Base-by-base conservation (phyloP, 2,888 invertebrate genomes). In the Temnothorax ravouxi region DNA sequence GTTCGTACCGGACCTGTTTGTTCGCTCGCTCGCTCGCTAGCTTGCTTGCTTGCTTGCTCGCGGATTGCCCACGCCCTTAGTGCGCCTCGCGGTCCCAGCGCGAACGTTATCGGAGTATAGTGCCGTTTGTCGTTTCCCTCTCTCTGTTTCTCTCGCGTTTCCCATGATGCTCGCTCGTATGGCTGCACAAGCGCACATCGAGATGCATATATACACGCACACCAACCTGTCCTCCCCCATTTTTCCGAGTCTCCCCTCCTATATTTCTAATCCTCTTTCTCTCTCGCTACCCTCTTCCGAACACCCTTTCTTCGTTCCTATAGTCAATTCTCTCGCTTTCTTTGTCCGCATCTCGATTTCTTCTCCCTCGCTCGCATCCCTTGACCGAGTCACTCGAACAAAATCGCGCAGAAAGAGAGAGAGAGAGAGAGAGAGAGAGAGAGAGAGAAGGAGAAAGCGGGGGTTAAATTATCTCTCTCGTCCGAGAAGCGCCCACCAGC, bases 41-140 rank as follows among this genome's bases (percentile, higher is more conserved):
- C 66, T 74, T 44, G 76, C 83, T 85, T 59, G 84, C 86, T 83
- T 75, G 87, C 85, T 83, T 67, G 77, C 84, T 76, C 87, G 83
- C 77, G 64, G 76, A 74, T 86, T 86, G 88, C 84, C 88, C 88
- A 88, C 88, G 88, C 88, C 88, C 88, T 88, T 88, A 88, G 88
- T 87, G 85, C 84, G 84, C 85, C 77, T 88, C 88, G 88, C 84
- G 80, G 84, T 88, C 86, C 87, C 88, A 88, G 87, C 88, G 89
- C 85, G 88, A 69, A 88, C 87, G 87, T 84, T 83, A 71, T 87
- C 72, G 66, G 84, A 85, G 88, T 85, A 84, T 76, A 88, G 87
- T 87, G 77, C 80, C 85, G 87, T 80, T 88, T 87, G 77, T 86
- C 85, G 87, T 80, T 83, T 81, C 83, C 44, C 44, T 79, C 69